Conservation (phyloP, 2,888 invertebrate species). For the Melanargia galathea region DNA sequence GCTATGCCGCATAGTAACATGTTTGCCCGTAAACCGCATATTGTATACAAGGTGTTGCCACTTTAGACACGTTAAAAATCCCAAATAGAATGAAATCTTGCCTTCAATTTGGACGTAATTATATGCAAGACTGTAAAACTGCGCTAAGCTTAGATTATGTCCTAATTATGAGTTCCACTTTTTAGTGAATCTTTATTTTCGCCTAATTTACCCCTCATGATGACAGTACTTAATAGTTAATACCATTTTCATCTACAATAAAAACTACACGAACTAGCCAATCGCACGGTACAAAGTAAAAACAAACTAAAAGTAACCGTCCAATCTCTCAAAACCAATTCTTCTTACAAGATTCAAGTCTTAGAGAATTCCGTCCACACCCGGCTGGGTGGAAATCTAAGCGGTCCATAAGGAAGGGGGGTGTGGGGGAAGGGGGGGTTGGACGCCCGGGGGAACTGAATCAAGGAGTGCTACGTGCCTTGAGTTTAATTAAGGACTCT, state of each 20-base stretch:
- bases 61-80: too few species aligned
- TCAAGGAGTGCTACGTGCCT: slow-evolving; percentile 80
- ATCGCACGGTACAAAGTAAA: slow-evolving; percentile 32
- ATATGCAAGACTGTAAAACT: too few species aligned
- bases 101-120: too few species aligned
- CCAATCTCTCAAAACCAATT: slow-evolving; percentile 79
- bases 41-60: too few species aligned
- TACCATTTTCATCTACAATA: neutral
- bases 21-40: too few species aligned
- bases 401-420: slow-evolving; percentile 79
- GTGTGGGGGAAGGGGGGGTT: slow-evolving; percentile 58
- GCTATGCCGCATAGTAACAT: too few species aligned
- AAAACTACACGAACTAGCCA: slow-evolving; percentile 12
- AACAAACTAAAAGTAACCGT: slow-evolving; percentile 64
- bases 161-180: too few species aligned
- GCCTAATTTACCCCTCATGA: neutral
- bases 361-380: slow-evolving; percentile 79
- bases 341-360: slow-evolving; percentile 78
- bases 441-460: slow-evolving; percentile 69
- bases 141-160: too few species aligned
- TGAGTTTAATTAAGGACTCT: slow-evolving; percentile 80
- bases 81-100: too few species aligned
- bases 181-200: neutral
- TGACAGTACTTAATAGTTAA: neutral
- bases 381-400: slow-evolving; percentile 78